Evolutionary conservation across 2,797 vertebrate genomes (phyloP).

Genomic region (Anguilla obscura): DNA sequence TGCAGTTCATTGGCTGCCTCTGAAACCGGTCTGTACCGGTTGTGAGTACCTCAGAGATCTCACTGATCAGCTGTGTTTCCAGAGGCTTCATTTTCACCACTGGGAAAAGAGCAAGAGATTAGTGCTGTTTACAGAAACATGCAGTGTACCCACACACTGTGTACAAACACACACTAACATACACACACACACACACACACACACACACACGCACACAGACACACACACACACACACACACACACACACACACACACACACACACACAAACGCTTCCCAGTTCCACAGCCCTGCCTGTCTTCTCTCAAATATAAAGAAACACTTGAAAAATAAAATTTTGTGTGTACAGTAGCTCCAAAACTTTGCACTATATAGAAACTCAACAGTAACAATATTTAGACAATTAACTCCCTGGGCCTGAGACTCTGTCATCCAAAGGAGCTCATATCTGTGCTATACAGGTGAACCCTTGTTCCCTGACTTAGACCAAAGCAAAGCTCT

Average conservation of each 20-base stretch:
- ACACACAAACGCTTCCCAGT: not conserved
- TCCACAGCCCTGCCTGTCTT: not conserved
- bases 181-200: conserved; percentile 17
- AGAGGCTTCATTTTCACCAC: conserved; percentile 72
- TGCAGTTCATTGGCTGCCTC: not conserved
- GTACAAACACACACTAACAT: no score
- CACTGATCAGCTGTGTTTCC: conserved; percentile 68
- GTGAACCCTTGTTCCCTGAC: not conserved
- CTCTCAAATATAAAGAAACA: not conserved
- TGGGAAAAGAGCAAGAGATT: conserved; percentile 42
- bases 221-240: not conserved
- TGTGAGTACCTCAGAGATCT: conserved; percentile 74
- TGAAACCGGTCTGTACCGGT: conserved; percentile 29
- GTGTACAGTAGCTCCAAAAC: not conserved
- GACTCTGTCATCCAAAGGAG: not conserved
- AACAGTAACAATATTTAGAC: not conserved
- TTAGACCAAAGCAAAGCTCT: not conserved
- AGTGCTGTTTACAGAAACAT: conserved; percentile 35
- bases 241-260: not conserved
- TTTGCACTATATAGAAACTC: not conserved
- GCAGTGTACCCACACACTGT: not conserved
- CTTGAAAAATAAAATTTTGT: not conserved
- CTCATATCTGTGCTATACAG: not conserved
- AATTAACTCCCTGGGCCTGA: not conserved
- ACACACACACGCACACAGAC: not conserved